Conservation (phyloP, 2,797 vertebrate genomes). For the Cetoscarus ocellatus region DNA sequence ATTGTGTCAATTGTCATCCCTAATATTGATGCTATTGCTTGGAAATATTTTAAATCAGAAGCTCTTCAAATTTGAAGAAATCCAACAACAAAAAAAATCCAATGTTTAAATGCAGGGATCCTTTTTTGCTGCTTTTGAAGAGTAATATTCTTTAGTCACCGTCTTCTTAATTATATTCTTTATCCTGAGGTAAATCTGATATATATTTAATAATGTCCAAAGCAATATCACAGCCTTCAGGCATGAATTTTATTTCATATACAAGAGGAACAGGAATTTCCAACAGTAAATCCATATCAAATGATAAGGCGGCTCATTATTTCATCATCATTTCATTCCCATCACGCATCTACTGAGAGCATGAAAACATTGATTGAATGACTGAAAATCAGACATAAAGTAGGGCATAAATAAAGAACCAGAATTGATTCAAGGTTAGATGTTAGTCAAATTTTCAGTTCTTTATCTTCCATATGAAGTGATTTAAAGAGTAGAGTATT, state of each 20-base stretch:
- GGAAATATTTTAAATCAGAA: too few species aligned
- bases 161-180: conserved; percentile 69
- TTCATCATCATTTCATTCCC: conserved; percentile 4
- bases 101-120: too few species aligned
- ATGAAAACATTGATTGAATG: conserved; percentile 26
- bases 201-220: conserved; percentile 54
- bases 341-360: conserved; percentile 28
- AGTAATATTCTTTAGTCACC: conserved; percentile 61
- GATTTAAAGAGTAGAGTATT: too few species aligned
- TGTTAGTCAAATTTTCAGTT: too few species aligned
- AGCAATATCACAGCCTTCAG: conserved; percentile 54
- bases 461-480: too few species aligned
- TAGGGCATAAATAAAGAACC: too few species aligned
- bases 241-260: conserved; percentile 50
- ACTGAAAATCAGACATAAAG: conserved; percentile 32
- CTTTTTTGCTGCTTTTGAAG: background rate
- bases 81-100: too few species aligned
- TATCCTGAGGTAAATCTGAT: conserved; percentile 66
- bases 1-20: too few species aligned
- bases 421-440: too few species aligned
- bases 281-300: conserved; percentile 10
- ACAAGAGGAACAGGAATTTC: conserved; percentile 26
- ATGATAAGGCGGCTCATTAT: conserved; percentile 23
- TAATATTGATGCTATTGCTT: too few species aligned
- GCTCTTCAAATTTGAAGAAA: too few species aligned